phyloP scores from a whole-genome alignment of 2,113 vertebrate species.

The Amphilophus citrinellus region DNA sequence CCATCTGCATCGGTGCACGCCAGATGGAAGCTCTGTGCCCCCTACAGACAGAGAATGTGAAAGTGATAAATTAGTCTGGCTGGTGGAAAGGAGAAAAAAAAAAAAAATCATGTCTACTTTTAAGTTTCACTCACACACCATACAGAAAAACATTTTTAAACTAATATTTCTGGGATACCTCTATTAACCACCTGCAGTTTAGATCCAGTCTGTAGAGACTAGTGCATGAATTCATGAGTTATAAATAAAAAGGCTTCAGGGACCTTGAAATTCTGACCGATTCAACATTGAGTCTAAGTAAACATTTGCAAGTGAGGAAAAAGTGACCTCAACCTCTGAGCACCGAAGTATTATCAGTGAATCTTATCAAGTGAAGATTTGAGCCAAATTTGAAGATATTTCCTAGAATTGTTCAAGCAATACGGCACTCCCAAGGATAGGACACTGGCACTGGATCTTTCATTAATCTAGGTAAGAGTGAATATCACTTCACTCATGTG shows the following conservation, averaged over 20 bases:
- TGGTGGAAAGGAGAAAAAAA: not conserved
- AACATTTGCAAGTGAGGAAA: not conserved
- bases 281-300: not conserved
- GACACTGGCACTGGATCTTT: not conserved
- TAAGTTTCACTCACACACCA: not conserved
- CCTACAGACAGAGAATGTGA: slow-evolving; percentile 42
- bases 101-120: not conserved
- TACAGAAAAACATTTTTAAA: not conserved
- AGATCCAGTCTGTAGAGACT: not conserved
- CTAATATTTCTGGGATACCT: not conserved
- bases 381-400: not conserved
- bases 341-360: too few species aligned
- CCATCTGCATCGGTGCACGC: slow-evolving; percentile 57
- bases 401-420: not conserved
- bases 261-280: not conserved
- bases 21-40: slow-evolving; percentile 65
- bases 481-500: slow-evolving; percentile 29
- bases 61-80: slow-evolving; percentile 12
- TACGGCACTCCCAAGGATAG: not conserved
- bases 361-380: not conserved
- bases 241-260: not conserved
- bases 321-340: not conserved
- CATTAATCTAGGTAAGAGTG: slow-evolving; percentile 40
- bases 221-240: not conserved
- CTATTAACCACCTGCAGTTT: not conserved